Conservation (phyloP, 2,113 vertebrate species). For the Ochotona princeps region DNA sequence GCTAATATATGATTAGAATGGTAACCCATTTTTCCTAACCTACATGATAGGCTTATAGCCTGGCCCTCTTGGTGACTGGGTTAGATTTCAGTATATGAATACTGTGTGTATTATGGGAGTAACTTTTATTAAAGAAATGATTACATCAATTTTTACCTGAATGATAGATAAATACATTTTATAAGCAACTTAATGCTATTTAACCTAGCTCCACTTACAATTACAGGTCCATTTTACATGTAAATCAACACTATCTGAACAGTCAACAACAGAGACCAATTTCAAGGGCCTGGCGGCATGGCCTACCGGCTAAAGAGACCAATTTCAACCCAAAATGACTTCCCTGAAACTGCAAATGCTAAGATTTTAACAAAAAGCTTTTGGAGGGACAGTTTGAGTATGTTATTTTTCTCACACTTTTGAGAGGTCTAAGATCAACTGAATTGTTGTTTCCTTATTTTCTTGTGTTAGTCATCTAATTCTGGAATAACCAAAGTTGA, state of each 20-base stretch:
- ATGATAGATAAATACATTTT: constrained; percentile 13
- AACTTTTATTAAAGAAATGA: constrained; percentile 26
- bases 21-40: constrained; percentile 3
- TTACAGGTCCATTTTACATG: neutral
- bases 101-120: neutral
- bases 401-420: neutral
- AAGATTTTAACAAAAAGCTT: neutral
- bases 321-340: neutral
- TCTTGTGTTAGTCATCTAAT: constrained; percentile 10
- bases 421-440: neutral
- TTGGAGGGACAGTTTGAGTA: neutral
- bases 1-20: neutral
- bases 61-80: neutral
- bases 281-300: too few relatives aligned
- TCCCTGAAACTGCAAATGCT: neutral
- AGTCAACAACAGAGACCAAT: neutral
- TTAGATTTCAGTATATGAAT: constrained; percentile 36
- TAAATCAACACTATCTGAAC: constrained; percentile 10
- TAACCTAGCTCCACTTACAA: neutral
- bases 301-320: too few relatives aligned
- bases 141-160: neutral
- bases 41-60: neutral
- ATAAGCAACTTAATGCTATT: constrained; percentile 26
- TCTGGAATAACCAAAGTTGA: neutral
- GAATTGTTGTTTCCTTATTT: neutral